phyloP scores from a whole-genome alignment of 2,113 vertebrate genomes.

The Leucopternis melanops region DNA sequence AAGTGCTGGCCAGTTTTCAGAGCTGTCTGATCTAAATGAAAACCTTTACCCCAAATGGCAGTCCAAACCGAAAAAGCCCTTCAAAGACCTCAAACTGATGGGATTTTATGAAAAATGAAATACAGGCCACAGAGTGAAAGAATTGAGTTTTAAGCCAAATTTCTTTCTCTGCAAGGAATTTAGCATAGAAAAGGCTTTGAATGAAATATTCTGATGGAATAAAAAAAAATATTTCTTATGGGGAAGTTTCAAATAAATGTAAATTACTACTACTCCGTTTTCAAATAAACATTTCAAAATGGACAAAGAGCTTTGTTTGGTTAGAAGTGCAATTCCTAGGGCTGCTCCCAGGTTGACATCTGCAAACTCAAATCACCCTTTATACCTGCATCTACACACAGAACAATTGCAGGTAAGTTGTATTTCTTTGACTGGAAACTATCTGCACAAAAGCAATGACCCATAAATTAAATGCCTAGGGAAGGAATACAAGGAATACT shows the following conservation, averaged over 20 bases:
- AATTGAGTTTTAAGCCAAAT: not conserved
- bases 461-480: not conserved
- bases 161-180: not conserved
- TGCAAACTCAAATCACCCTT: not conserved
- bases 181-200: not conserved
- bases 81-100: slow-evolving; percentile 6
- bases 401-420: not conserved
- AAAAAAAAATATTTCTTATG: not conserved
- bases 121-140: not conserved
- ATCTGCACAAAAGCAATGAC: not conserved
- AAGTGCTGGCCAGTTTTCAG: not conserved
- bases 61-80: not conserved
- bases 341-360: not conserved
- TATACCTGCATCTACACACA: not conserved
- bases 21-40: not conserved
- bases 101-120: not conserved
- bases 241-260: not conserved
- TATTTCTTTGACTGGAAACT: not conserved
- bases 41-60: not conserved
- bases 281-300: not conserved
- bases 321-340: not conserved
- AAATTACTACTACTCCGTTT: not conserved
- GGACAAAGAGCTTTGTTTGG: not conserved
- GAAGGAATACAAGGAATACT: not conserved
- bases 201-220: not conserved